Percentiles rank a stretch among this genome's conserved stretches.
phyloP scores from a whole-genome alignment of 1,140 invertebrate genomes.

The Arctopsyche grandis region DNA sequence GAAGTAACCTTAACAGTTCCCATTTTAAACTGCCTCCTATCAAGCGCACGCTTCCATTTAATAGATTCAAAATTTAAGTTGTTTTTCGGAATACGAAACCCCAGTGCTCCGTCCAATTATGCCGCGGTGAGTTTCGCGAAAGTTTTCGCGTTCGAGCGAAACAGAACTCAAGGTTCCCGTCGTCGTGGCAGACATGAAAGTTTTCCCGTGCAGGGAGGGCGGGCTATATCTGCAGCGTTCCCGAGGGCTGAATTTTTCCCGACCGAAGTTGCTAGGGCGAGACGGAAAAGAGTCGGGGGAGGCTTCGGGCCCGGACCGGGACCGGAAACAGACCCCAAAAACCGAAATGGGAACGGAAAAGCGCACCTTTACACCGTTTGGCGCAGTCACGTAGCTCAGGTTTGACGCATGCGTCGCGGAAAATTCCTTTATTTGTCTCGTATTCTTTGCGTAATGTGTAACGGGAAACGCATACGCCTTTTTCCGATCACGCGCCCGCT shows the following conservation, averaged over 20 bases:
- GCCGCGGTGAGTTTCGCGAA: not conserved
- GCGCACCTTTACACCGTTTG: conserved; percentile 28
- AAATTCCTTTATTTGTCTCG: too few relatives aligned
- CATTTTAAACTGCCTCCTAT: too few relatives aligned
- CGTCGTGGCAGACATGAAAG: conserved; percentile 30
- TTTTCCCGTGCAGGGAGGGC: conserved; percentile 5
- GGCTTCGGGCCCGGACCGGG: not conserved
- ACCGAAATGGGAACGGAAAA: conserved; percentile 31
- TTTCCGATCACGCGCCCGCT: too few relatives aligned
- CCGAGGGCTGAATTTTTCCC: conserved; percentile 33
- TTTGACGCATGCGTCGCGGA: conserved; percentile 49
- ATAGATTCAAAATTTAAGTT: too few relatives aligned
- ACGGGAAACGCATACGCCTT: too few relatives aligned
- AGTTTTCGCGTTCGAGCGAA: conserved; percentile 16
- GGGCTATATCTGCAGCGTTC: not conserved
- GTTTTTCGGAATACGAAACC: not conserved
- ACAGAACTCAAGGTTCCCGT: conserved; percentile 1
- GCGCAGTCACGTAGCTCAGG: conserved; percentile 52
- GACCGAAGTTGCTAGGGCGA: not conserved
- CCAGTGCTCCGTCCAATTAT: conserved; percentile 19
- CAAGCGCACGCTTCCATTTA: too few relatives aligned
- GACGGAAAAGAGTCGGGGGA: conserved; percentile 13
- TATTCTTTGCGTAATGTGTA: too few relatives aligned
- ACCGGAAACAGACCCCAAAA: not conserved
- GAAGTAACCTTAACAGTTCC: too few relatives aligned